Evolutionary conservation across 2,113 vertebrate genomes (phyloP).

Genomic region (Dissostichus mawsoni): DNA sequence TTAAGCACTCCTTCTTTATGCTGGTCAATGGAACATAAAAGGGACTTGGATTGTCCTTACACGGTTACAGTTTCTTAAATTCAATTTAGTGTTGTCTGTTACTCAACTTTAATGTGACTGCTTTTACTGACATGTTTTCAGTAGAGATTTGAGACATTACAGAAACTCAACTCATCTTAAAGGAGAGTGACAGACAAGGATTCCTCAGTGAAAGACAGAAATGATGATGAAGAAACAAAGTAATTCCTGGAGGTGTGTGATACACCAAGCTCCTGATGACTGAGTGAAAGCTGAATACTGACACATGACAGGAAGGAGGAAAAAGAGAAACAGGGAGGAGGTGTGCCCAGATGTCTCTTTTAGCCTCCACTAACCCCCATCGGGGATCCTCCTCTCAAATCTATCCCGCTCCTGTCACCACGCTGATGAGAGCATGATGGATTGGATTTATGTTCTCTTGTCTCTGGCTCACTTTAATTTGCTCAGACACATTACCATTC

Average conservation of each 20-base stretch:
- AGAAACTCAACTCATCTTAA: not conserved
- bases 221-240: not conserved
- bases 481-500: not conserved
- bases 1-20: not conserved
- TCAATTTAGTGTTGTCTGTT: not conserved
- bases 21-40: not conserved
- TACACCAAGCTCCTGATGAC: not conserved
- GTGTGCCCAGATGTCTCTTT: conserved; percentile 21
- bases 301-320: conserved; percentile 15
- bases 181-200: not conserved
- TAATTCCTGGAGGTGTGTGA: conserved; percentile 4
- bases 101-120: not conserved
- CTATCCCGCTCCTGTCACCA: not conserved
- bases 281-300: conserved; percentile 16
- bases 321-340: not conserved
- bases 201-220: not conserved
- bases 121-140: not conserved
- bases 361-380: conserved; percentile 8
- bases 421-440: conserved; percentile 14
- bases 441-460: conserved; percentile 15
- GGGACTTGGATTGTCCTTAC: not conserved
- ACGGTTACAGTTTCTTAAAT: not conserved
- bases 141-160: not conserved
- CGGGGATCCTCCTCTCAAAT: conserved; percentile 3
- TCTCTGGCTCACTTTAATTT: not conserved